Conservation (phyloP, 2,797 vertebrate genomes). For the Diglossa cyanea region DNA sequence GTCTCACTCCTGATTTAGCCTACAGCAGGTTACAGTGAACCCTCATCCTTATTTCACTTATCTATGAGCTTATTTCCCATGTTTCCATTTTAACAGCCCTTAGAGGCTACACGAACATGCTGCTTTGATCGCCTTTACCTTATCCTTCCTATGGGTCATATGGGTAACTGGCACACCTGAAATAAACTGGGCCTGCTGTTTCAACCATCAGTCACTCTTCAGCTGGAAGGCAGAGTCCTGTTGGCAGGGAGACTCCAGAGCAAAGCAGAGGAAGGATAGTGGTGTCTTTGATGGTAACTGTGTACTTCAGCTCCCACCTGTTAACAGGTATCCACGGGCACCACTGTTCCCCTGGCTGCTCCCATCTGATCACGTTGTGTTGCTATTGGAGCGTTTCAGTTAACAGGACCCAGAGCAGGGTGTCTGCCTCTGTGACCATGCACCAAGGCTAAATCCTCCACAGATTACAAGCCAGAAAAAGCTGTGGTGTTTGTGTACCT, state of each 20-base stretch:
- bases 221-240: conserved; percentile 1
- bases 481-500: background rate
- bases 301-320: background rate
- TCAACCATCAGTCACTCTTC: background rate
- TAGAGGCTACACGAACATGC: background rate
- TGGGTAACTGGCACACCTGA: conserved; percentile 19
- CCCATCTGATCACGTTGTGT: background rate
- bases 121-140: conserved; percentile 31
- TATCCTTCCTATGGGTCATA: background rate
- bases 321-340: conserved; percentile 25
- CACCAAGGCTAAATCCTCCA: background rate
- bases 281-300: background rate
- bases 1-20: conserved; percentile 8
- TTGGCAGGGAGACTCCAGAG: background rate
- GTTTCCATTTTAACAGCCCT: conserved; percentile 4
- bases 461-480: background rate
- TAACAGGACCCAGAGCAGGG: background rate
- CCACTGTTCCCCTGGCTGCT: background rate
- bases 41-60: background rate
- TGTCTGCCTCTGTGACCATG: background rate
- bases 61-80: background rate
- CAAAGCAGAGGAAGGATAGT: background rate
- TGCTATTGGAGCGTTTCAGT: background rate
- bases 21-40: background rate
- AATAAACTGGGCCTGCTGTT: background rate